Evolutionary conservation across 2,888 invertebrate genomes (phyloP), one percentile per base, ranked within the genome.

Genomic region (Coleophora deauratella): DNA sequence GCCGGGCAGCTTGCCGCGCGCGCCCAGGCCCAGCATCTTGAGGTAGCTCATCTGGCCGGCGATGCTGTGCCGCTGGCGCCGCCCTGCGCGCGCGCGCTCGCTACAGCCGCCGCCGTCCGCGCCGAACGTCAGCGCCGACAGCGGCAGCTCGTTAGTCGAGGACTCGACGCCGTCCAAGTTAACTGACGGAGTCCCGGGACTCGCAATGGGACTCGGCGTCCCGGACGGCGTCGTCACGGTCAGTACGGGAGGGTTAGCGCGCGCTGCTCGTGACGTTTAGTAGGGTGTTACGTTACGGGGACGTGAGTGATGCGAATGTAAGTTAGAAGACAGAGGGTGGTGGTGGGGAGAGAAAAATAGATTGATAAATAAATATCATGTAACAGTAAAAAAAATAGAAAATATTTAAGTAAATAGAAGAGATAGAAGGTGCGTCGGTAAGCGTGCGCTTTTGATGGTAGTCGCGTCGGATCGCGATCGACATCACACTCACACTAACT

Each of bases 61-160:
- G 90, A 96, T 94, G 90, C 95, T 95, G 93, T 96, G 95, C 86
- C 95, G 93, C 89, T 95, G 95, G 87, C 93, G 93, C 87, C 93
- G 91, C 85, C 62, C 79, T 72, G 49, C 67, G 53, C 47, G 48
- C 69, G 69, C 14, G 68, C 72, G 15, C 66, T 66, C 39, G 43
- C 31, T 31, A 27, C 38, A 63, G 65, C 10, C 49, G 37, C 42
- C 50, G 45, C 51, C 56, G 39, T 54, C 44, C 46, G 45, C 42
- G 42, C 66, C 65, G 62, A 88, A 88, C 62, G 87, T 82, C 62
- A 88, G 81, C 50, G 88, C 88, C 44, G 90, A 90, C 55, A 91
- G 71, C 43, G 91, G 91, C 57, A 91, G 73, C 73, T 91, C 91
- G 77, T 91, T 91, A 48, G 90, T 90, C n/a, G 90, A 87, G 40